Evolutionary conservation across 1,140 invertebrate genomes (phyloP).

Genomic region (Dreissena polymorpha): DNA sequence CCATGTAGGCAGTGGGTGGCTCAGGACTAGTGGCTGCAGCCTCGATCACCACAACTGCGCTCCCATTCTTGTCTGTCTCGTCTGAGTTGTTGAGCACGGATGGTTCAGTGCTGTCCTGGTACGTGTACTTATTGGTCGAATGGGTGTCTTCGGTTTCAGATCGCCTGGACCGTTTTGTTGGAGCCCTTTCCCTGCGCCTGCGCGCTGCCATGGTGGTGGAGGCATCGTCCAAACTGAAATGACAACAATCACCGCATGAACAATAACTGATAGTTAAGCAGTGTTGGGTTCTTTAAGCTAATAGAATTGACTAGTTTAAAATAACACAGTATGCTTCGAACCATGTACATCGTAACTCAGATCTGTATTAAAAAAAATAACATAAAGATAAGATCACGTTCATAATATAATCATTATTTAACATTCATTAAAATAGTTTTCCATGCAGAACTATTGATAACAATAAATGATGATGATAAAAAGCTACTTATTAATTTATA

Average conservation of each 20-base stretch:
- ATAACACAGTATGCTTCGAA: too few species aligned
- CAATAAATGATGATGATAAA: too few species aligned
- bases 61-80: not conserved
- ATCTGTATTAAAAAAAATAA: too few species aligned
- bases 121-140: slow-evolving; percentile 12
- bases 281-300: too few species aligned
- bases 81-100: not conserved
- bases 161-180: not conserved
- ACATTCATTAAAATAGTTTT: too few species aligned
- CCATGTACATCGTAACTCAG: too few species aligned
- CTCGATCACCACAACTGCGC: slow-evolving; percentile 15
- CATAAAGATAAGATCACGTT: too few species aligned
- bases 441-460: too few species aligned
- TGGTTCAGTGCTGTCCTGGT: not conserved
- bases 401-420: too few species aligned
- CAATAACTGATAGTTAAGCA: too few species aligned
- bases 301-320: too few species aligned
- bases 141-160: not conserved
- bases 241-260: not conserved
- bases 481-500: too few species aligned
- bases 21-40: not conserved
- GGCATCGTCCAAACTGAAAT: not conserved
- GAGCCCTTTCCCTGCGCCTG: not conserved
- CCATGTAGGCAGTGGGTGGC: slow-evolving; percentile 36
- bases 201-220: not conserved